These are phyloP conservation scores for Eclectus roratus DNA, from an alignment of 2,113 vertebrate genomes.

Conservation along the genomic window DNA sequence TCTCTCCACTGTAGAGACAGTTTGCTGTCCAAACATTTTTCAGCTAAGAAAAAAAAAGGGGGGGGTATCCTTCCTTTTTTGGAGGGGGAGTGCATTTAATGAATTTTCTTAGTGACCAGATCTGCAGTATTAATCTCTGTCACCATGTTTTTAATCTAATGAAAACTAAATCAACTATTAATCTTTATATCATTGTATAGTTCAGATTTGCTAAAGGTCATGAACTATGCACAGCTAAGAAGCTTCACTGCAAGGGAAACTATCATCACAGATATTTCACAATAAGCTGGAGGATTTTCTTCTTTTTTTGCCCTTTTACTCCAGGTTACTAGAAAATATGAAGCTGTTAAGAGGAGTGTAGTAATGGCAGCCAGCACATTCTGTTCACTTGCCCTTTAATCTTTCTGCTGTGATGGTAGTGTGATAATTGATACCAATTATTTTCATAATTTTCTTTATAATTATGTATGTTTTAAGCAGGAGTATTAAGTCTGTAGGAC, in stretches of 20 bases:
- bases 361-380: constrained; percentile 8
- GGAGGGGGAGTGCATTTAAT: background rate
- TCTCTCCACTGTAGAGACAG: background rate
- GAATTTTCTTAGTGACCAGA: background rate
- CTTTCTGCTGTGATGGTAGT: background rate
- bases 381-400: background rate
- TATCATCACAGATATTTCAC: constrained; percentile 4
- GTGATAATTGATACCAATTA: constrained; percentile 11
- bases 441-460: background rate
- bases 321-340: background rate
- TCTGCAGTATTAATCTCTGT: background rate
- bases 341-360: background rate
- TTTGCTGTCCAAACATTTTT: background rate
- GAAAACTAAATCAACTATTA: background rate
- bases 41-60: background rate
- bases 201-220: background rate
- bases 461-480: background rate
- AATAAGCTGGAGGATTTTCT: background rate
- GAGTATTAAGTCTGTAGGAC: background rate
- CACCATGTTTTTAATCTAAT: background rate
- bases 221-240: background rate
- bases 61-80: accelerated
- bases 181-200: background rate
- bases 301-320: background rate
- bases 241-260: background rate